Percentiles rank a stretch among this genome's conserved stretches.
Evolutionary conservation across 2,888 invertebrate species (phyloP).

Genomic region (Ischnus inquisitorius): DNA sequence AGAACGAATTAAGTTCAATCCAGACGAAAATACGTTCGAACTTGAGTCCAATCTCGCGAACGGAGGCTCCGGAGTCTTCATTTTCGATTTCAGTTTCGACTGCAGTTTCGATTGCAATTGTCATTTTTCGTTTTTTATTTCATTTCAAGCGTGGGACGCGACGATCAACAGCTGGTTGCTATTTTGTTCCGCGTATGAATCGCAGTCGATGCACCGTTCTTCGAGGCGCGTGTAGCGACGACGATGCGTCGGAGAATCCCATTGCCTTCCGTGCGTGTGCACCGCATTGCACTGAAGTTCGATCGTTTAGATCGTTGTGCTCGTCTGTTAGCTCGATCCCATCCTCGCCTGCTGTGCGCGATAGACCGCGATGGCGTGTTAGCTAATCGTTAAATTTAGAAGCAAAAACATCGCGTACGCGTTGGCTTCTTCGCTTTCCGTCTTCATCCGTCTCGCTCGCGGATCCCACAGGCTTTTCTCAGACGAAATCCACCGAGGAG

Average conservation of each 20-base stretch:
- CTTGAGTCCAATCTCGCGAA: neutral
- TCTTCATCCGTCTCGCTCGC: conserved; percentile 29
- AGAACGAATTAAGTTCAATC: neutral
- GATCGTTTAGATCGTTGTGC: conserved; percentile 56
- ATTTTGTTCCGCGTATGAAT: no score
- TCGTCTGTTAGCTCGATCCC: conserved; percentile 50
- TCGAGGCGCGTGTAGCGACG: no score
- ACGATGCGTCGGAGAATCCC: conserved; percentile 27
- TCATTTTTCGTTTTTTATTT: no score
- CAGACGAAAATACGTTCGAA: neutral
- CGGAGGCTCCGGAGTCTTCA: neutral
- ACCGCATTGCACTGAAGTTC: conserved; percentile 43
- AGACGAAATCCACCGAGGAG: neutral
- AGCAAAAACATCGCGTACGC: conserved; percentile 19
- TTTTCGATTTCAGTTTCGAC: no score
- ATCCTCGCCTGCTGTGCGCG: conserved; percentile 3
- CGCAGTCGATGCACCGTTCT: no score
- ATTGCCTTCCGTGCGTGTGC: conserved; percentile 26
- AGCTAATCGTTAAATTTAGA: conserved; percentile 79
- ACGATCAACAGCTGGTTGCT: no score
- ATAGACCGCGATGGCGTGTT: conserved; percentile 56
- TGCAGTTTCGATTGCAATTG: no score
- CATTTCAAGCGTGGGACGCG: no score
- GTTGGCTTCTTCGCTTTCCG: conserved; percentile 30
- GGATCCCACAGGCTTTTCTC: conserved; percentile 2